phyloP scores from a whole-genome alignment of 2,888 invertebrate genomes.

The Ectemnius continuus region DNA sequence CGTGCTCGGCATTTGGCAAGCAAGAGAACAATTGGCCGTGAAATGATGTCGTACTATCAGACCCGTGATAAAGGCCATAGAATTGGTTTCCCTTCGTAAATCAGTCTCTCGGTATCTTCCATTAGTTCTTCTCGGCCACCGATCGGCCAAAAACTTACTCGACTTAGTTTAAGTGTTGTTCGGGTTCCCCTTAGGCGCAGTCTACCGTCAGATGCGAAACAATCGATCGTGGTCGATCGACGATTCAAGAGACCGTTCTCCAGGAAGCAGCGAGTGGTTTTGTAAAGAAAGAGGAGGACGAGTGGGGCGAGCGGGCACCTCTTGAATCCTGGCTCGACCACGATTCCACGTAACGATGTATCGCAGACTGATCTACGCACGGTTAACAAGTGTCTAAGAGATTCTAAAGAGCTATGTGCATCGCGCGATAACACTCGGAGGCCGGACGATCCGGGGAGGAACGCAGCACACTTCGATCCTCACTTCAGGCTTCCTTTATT shows the following conservation, averaged over 20 bases:
- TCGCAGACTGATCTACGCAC: constrained; percentile 68
- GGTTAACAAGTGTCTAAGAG: constrained; percentile 51
- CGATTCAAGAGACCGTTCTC: constrained; percentile 40
- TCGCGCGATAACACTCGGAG: constrained; percentile 49
- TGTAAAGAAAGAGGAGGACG: constrained; percentile 1
- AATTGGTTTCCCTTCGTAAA: neutral
- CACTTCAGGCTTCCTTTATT: constrained; percentile 40
- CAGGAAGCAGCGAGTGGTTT: constrained; percentile 6
- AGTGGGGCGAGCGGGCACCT: neutral
- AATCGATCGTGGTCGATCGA: constrained; percentile 51
- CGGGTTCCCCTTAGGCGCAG: constrained; percentile 64
- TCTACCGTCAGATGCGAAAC: constrained; percentile 61
- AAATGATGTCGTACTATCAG: constrained; percentile 25
- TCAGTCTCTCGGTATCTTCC: constrained; percentile 46
- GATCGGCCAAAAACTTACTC: constrained; percentile 7
- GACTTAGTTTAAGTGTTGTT: constrained; percentile 13
- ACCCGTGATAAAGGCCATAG: constrained; percentile 18
- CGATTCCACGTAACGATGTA: constrained; percentile 59
- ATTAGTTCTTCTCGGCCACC: constrained; percentile 50
- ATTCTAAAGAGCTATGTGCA: constrained; percentile 49
- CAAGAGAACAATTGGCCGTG: neutral
- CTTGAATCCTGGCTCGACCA: constrained; percentile 54
- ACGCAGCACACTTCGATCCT: constrained; percentile 29
- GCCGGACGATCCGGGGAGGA: constrained; percentile 23
- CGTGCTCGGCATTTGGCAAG: neutral